A percentile compares a stretch with the other conserved stretches of the same genome.
Conservation (phyloP, 2,113 vertebrate genomes). For the Rallus limicola region DNA sequence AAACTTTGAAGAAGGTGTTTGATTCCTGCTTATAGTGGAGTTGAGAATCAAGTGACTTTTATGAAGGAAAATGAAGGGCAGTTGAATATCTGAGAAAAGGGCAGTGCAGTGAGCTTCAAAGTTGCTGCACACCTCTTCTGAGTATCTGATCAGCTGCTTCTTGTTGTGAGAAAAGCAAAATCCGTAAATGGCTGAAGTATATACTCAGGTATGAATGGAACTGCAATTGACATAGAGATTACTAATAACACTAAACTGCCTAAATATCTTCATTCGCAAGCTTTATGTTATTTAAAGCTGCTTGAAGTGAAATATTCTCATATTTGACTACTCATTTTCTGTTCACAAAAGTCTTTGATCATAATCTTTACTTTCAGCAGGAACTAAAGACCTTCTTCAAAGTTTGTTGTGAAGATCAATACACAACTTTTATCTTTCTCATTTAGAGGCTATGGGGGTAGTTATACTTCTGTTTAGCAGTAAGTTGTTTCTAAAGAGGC, state of each 20-base stretch:
- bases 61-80: slow-evolving; percentile 54
- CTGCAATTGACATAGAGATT: background rate
- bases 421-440: slow-evolving; percentile 20
- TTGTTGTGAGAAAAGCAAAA: background rate
- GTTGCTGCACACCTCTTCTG: background rate
- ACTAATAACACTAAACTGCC: background rate
- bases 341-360: slow-evolving; percentile 5
- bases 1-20: slow-evolving; percentile 61
- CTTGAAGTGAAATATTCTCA: slow-evolving; percentile 25
- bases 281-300: slow-evolving; percentile 38
- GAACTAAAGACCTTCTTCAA: slow-evolving; percentile 38
- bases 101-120: slow-evolving; percentile 50
- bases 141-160: background rate
- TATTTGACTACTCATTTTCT: background rate
- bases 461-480: background rate
- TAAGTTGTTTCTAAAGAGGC: background rate
- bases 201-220: background rate
- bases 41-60: slow-evolving; percentile 66
- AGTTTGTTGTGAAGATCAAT: slow-evolving; percentile 44
- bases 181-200: background rate
- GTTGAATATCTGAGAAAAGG: slow-evolving; percentile 48
- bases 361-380: slow-evolving; percentile 12
- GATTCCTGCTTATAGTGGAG: slow-evolving; percentile 58
- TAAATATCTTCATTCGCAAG: slow-evolving; percentile 4
- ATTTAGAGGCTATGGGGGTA: background rate